A percentile compares a stretch with the other conserved stretches of the same genome.
These are phyloP conservation scores for Prionailurus bengalensis DNA, from an alignment of 2,113 vertebrate species.

Conservation along the genomic window DNA sequence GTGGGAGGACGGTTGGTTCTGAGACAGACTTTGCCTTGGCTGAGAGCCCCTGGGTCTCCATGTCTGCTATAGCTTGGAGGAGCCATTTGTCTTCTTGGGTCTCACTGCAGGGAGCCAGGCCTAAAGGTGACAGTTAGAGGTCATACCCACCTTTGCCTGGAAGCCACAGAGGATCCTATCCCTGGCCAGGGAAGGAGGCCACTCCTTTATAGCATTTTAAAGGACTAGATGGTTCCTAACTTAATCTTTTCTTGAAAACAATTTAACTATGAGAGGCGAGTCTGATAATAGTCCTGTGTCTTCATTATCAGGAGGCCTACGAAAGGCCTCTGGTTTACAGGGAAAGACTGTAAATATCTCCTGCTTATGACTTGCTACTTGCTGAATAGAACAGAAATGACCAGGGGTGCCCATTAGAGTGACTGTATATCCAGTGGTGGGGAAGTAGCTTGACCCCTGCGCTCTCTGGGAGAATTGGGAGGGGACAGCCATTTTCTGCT, in stretches of 20 bases:
- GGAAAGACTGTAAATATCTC: background rate
- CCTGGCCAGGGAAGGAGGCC: background rate
- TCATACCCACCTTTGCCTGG: background rate
- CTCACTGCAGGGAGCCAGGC: background rate
- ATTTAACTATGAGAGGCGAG: background rate
- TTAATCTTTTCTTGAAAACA: background rate
- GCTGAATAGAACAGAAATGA: background rate
- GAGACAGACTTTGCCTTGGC: background rate
- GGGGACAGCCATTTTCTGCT: background rate
- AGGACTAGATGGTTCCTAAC: background rate
- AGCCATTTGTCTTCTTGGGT: background rate
- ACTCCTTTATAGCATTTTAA: background rate
- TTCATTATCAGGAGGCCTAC: background rate
- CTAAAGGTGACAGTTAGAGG: conserved; percentile 66
- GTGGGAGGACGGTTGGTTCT: background rate
- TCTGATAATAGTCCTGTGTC: no score
- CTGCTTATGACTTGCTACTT: background rate
- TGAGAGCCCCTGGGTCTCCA: background rate
- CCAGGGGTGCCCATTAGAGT: no score
- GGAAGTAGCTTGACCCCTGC: background rate
- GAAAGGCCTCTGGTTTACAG: background rate
- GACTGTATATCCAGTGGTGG: no score
- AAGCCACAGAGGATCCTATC: background rate
- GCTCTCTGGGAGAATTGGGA: conserved; percentile 14
- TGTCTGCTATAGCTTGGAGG: background rate